Percentiles rank a stretch among this genome's conserved stretches.
These are phyloP conservation scores for Conger conger DNA, from an alignment of 2,113 vertebrate species.

Conservation along the genomic window DNA sequence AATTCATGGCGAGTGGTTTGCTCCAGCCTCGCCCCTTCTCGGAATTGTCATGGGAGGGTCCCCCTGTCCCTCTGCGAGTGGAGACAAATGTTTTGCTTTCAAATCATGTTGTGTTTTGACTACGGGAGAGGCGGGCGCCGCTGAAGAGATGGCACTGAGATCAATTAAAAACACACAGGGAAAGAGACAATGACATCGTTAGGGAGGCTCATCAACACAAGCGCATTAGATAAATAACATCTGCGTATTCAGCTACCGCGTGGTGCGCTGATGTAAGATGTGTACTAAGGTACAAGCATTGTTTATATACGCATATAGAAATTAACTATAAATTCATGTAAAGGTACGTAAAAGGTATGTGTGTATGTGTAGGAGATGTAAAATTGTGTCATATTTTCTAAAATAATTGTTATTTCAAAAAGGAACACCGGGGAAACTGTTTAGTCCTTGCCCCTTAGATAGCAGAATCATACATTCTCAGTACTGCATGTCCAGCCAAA, in stretches of 20 bases:
- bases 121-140: neutral
- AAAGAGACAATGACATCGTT: neutral
- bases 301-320: no score
- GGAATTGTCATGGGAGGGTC: neutral
- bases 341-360: no score
- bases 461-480: neutral
- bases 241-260: neutral
- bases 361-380: no score
- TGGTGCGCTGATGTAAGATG: neutral
- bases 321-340: no score
- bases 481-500: neutral
- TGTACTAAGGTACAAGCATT: neutral
- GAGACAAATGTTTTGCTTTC: neutral
- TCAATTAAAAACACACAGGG: slow-evolving; percentile 4
- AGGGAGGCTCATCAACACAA: slow-evolving; percentile 3
- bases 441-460: neutral
- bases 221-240: slow-evolving; percentile 6
- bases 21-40: neutral
- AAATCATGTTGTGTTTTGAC: neutral
- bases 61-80: neutral
- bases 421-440: neutral
- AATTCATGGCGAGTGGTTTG: neutral
- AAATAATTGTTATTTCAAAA: neutral
- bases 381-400: no score
- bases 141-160: neutral